Conservation (phyloP, 2,888 invertebrate species). For the Pemphredon lugubris region DNA sequence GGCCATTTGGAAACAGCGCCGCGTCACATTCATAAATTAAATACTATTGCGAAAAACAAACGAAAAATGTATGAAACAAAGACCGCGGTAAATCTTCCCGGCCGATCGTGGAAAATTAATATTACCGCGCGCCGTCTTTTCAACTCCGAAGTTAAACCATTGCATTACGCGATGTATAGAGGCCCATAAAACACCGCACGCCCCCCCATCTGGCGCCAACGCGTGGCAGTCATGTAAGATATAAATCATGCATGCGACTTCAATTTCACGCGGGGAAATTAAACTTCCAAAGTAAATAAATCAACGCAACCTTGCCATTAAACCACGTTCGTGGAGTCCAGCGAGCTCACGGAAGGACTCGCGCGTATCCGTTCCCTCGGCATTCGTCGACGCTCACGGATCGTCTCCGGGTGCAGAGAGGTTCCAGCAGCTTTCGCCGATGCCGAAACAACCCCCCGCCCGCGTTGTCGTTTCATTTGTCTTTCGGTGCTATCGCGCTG, state of each 20-base stretch:
- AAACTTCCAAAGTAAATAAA: slow-evolving; percentile 15
- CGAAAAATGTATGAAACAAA: no score
- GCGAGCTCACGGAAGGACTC: not conserved
- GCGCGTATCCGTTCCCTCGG: not conserved
- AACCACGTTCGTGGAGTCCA: not conserved
- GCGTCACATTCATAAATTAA: no score
- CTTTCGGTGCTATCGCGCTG: slow-evolving; percentile 25
- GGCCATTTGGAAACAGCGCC: no score
- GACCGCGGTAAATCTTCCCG: no score
- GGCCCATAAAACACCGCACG: no score
- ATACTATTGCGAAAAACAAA: no score
- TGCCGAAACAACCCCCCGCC: slow-evolving; percentile 25
- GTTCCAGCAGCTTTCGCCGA: slow-evolving; percentile 19
- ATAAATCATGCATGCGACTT: slow-evolving; percentile 19
- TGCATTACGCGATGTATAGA: no score
- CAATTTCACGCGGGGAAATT: slow-evolving; percentile 11
- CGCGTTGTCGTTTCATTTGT: slow-evolving; percentile 40
- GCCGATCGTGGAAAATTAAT: no score
- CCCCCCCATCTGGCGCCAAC: no score
- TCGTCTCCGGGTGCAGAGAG: not conserved
- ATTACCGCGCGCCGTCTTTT: no score
- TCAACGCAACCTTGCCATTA: slow-evolving; percentile 1
- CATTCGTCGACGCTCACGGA: slow-evolving; percentile 11
- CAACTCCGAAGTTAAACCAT: no score
- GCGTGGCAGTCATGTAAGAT: not conserved